Conservation (phyloP, 2,888 invertebrate genomes). For the Ectropis crepuscularia region DNA sequence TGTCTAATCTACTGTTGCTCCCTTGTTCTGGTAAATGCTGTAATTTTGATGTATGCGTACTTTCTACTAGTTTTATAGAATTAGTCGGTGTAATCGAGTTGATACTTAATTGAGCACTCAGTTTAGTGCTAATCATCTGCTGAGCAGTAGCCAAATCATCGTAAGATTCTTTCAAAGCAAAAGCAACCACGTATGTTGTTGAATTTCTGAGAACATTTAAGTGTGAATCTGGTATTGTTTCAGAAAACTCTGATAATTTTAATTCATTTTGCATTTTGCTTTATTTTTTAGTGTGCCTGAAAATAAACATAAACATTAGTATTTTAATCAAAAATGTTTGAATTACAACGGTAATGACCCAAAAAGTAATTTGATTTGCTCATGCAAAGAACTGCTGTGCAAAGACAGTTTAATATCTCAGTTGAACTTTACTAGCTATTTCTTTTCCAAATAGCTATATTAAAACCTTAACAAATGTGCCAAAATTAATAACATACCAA, state of each 20-base stretch:
- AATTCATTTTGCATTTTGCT: slow-evolving; percentile 41
- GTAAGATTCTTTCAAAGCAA: slow-evolving; percentile 52
- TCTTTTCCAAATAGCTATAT: too few species aligned
- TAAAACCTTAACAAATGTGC: too few species aligned
- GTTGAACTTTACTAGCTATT: too few species aligned
- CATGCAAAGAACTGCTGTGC: too few species aligned
- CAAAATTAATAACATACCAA: too few species aligned
- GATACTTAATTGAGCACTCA: slow-evolving; percentile 43
- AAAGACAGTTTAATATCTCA: too few species aligned
- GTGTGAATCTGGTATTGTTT: slow-evolving; percentile 34
- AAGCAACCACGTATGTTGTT: slow-evolving; percentile 53
- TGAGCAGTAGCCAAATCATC: slow-evolving; percentile 48
- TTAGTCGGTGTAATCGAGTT: slow-evolving; percentile 44
- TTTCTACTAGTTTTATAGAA: slow-evolving; percentile 46
- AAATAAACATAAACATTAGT: slow-evolving; percentile 12
- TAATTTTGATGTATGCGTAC: slow-evolving; percentile 33
- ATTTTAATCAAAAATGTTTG: not conserved
- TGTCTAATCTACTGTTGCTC: slow-evolving; percentile 27
- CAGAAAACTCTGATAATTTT: slow-evolving; percentile 19
- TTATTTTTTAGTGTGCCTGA: slow-evolving; percentile 30
- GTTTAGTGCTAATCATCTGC: slow-evolving; percentile 47
- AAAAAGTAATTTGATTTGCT: too few species aligned
- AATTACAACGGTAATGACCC: too few species aligned
- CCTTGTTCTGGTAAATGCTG: slow-evolving; percentile 31
- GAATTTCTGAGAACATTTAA: slow-evolving; percentile 42